Percentiles rank a stretch among this genome's conserved stretches.
Conservation (phyloP, 2,113 vertebrate genomes). For the Cercopithecus mona region DNA sequence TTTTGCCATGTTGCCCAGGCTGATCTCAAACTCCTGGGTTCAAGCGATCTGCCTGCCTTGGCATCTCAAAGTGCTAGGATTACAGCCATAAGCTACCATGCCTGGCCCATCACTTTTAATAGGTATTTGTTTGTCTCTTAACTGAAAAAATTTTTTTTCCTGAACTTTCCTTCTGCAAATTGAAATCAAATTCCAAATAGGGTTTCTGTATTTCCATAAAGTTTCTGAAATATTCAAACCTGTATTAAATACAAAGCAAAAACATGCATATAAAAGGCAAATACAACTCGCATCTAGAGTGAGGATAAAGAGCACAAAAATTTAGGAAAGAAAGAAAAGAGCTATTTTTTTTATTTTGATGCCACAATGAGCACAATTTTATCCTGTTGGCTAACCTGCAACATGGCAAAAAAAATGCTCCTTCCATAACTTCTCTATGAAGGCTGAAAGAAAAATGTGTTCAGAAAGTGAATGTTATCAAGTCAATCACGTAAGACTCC, state of each 20-base stretch:
- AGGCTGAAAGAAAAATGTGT: background rate
- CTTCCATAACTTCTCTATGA: background rate
- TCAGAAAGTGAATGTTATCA: background rate
- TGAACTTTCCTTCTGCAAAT: background rate
- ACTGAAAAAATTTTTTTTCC: background rate
- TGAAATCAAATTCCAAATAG: background rate
- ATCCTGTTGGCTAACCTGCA: background rate
- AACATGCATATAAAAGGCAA: background rate
- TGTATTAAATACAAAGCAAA: conserved; percentile 5
- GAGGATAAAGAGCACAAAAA: background rate
- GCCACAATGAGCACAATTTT: background rate
- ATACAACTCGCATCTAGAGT: background rate
- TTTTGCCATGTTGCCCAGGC: background rate
- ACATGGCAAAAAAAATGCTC: background rate
- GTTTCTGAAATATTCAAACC: conserved; percentile 9
- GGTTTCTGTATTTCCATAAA: background rate
- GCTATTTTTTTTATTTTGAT: background rate
- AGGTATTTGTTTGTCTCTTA: background rate
- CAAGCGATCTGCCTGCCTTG: too few relatives aligned
- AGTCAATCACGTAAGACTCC: conserved; percentile 13
- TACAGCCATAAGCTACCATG: background rate
- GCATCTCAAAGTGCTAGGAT: background rate
- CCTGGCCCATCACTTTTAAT: background rate
- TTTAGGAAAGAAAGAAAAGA: background rate
- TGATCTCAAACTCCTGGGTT: background rate